Conservation (phyloP, 2,797 vertebrate species). For the Buphagus erythrorhynchus region DNA sequence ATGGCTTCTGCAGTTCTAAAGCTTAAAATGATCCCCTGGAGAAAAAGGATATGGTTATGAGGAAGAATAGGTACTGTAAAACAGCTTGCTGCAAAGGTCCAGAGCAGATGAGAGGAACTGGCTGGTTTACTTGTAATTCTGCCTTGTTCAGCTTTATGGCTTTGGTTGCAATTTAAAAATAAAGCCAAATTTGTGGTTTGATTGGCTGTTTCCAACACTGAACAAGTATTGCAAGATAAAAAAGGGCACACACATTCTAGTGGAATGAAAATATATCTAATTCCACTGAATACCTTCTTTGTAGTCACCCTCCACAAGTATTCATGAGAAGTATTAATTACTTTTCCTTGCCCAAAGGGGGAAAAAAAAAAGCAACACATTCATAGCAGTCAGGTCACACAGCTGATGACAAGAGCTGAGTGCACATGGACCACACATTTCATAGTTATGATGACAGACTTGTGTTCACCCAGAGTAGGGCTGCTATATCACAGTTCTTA, state of each 20-base stretch:
- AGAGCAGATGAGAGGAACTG: not conserved
- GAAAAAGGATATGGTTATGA: constrained; percentile 32
- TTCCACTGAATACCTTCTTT: not conserved
- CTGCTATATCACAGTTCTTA: not conserved
- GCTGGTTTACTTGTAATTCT: not conserved
- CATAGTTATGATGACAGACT: accelerated
- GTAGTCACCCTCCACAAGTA: not conserved
- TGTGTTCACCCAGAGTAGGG: not conserved
- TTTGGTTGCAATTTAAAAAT: constrained; percentile 12
- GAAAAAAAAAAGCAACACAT: not conserved
- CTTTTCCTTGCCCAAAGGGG: not conserved
- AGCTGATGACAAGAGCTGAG: not conserved
- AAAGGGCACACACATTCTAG: not conserved
- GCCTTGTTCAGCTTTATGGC: not conserved
- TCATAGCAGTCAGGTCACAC: not conserved
- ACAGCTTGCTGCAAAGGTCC: not conserved
- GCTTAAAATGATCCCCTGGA: constrained; percentile 26
- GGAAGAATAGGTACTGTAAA: constrained; percentile 38
- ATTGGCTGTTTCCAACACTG: not conserved
- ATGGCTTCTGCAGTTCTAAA: constrained; percentile 32
- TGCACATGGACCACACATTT: not conserved
- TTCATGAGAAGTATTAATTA: not conserved
- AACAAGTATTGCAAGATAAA: not conserved
- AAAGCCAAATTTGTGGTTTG: not conserved
- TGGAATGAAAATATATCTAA: not conserved